These are phyloP conservation scores for Rhimphoctona megacephalus DNA, from an alignment of 2,888 invertebrate species.

Conservation along the genomic window DNA sequence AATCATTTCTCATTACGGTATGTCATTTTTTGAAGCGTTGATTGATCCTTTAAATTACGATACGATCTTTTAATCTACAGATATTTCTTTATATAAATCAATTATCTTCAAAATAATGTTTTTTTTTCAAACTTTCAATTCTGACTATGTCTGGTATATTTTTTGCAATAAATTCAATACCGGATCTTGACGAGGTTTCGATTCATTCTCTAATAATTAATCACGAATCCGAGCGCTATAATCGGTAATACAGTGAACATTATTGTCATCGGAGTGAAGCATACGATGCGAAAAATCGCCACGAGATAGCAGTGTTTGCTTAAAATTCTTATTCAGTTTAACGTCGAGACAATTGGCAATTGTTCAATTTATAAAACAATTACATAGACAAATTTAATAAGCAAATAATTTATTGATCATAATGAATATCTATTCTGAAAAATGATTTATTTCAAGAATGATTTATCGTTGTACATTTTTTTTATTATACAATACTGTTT, in stretches of 20 bases:
- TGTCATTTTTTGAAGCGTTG: too few species aligned
- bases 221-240: constrained; percentile 11
- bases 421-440: background rate
- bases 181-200: background rate
- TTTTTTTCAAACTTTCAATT: too few species aligned
- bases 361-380: background rate
- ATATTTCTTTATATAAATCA: background rate
- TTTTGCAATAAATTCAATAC: background rate
- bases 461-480: background rate
- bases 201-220: background rate
- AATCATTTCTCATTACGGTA: too few species aligned
- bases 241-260: constrained; percentile 66
- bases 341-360: background rate
- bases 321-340: background rate
- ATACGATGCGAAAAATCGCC: constrained; percentile 50
- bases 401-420: background rate
- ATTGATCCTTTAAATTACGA: background rate
- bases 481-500: background rate
- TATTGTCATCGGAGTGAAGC: constrained; percentile 32
- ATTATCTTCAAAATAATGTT: too few species aligned
- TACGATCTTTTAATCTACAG: background rate
- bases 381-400: background rate
- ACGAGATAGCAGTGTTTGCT: constrained; percentile 68
- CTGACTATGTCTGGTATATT: background rate
- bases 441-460: background rate